Percentiles rank a stretch among this genome's conserved stretches.
Evolutionary conservation across 2,113 vertebrate species (phyloP).

Genomic region (Sminthopsis crassicaudata): DNA sequence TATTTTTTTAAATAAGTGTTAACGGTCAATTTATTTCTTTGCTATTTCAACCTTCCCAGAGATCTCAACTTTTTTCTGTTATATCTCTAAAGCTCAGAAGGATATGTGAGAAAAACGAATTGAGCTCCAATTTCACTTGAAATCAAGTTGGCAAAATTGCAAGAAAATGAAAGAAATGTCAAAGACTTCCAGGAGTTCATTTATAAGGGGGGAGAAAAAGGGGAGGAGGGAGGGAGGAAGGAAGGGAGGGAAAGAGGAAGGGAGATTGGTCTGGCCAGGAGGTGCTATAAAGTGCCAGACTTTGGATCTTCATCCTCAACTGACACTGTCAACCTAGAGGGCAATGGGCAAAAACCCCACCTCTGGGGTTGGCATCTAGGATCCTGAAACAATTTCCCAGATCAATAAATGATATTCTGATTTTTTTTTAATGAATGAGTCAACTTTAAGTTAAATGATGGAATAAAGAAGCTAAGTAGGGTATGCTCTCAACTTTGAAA

Average conservation of each 20-base stretch:
- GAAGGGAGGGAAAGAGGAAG: too few relatives aligned
- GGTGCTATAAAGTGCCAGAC: neutral
- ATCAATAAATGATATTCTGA: neutral
- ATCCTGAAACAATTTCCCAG: neutral
- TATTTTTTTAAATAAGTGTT: neutral
- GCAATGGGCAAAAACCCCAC: neutral
- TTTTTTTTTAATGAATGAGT: neutral
- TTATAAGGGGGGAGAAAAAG: neutral
- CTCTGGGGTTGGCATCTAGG: neutral
- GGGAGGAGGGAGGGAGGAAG: too few relatives aligned
- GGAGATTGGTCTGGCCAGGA: neutral
- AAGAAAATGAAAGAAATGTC: neutral
- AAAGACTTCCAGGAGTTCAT: neutral
- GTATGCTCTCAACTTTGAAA: neutral
- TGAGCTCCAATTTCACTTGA: constrained; percentile 2
- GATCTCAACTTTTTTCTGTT: neutral
- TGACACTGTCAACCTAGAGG: neutral
- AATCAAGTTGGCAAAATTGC: neutral
- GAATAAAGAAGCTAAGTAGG: neutral
- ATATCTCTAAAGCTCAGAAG: neutral
- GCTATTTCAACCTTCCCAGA: neutral
- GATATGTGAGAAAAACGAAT: neutral
- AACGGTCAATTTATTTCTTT: neutral
- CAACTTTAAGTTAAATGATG: neutral
- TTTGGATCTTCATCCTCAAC: neutral